These are phyloP conservation scores for Oxystoma pomonae DNA, from an alignment of 2,888 invertebrate genomes.

Conservation along the genomic window DNA sequence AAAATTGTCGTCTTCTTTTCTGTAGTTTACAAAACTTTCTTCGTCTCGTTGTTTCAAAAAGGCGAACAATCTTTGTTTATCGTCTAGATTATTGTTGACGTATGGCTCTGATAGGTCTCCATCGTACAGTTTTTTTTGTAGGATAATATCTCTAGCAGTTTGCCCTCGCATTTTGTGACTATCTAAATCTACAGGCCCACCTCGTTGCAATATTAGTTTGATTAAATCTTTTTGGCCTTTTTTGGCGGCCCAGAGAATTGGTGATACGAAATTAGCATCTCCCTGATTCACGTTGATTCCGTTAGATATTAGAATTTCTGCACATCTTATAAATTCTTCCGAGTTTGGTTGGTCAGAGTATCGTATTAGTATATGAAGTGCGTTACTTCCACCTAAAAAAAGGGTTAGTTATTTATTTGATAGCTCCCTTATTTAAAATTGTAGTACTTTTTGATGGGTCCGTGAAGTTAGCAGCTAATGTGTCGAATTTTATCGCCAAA, in stretches of 20 bases:
- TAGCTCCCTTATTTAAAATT: no score
- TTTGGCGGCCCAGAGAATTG: constrained; percentile 60
- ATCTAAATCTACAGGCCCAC: constrained; percentile 53
- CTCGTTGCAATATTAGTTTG: neutral
- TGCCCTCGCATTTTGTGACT: constrained; percentile 51
- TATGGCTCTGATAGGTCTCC: constrained; percentile 28
- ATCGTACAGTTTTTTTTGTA: constrained; percentile 41
- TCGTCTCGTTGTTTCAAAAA: constrained; percentile 29
- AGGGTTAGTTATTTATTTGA: no score
- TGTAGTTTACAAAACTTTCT: constrained; percentile 33
- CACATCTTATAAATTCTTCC: constrained; percentile 34
- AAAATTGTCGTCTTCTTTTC: constrained; percentile 23
- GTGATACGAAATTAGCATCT: constrained; percentile 32
- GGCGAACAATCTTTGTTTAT: constrained; percentile 24
- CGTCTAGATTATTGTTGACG: constrained; percentile 23
- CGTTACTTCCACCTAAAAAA: constrained; percentile 35
- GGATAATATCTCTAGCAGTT: constrained; percentile 55
- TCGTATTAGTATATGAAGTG: constrained; percentile 38
- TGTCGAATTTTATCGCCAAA: no score
- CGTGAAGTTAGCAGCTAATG: no score
- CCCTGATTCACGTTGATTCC: constrained; percentile 35
- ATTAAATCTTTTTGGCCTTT: constrained; percentile 50
- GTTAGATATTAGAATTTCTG: constrained; percentile 31
- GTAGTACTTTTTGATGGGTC: no score
- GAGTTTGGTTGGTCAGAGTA: constrained; percentile 46